A percentile compares a stretch with the other conserved stretches of the same genome.
Evolutionary conservation across 2,797 vertebrate species (phyloP).

Genomic region (Enteromius paludinosus): DNA sequence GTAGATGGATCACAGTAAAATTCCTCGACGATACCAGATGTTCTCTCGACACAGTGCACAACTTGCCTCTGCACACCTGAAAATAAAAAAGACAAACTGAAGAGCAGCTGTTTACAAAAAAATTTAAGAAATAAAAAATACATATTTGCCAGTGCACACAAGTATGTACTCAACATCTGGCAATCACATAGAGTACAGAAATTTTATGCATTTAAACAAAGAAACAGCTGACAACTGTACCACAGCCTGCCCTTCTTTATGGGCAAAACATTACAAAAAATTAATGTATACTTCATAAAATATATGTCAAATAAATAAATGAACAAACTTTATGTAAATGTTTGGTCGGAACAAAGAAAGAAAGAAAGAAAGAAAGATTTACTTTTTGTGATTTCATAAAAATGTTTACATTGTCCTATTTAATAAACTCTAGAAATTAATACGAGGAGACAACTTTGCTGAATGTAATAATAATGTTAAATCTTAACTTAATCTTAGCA

Average conservation of each 20-base stretch:
- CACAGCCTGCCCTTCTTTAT: not conserved
- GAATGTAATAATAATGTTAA: not conserved
- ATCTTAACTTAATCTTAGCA: not conserved
- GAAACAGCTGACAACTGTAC: not conserved
- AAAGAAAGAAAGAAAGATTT: not conserved
- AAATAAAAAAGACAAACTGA: constrained; percentile 46
- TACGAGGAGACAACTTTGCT: not conserved
- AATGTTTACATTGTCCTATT: not conserved
- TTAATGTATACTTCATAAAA: not conserved
- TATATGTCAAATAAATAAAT: not conserved
- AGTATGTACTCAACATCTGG: not conserved
- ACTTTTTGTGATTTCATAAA: not conserved
- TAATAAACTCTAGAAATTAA: not conserved
- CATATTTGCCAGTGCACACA: not conserved
- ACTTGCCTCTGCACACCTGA: constrained; percentile 89
- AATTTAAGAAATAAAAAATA: too few species aligned
- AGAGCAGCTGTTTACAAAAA: constrained; percentile 16
- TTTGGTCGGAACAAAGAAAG: not conserved
- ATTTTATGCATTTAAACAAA: not conserved
- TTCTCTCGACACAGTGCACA: constrained; percentile 86
- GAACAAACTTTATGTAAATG: not conserved
- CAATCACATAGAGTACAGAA: not conserved
- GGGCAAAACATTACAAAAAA: not conserved
- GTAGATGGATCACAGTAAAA: constrained; percentile 80
- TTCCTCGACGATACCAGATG: constrained; percentile 85